These are phyloP conservation scores for Allygus modestus DNA, from an alignment of 2,888 invertebrate genomes.

Conservation along the genomic window DNA sequence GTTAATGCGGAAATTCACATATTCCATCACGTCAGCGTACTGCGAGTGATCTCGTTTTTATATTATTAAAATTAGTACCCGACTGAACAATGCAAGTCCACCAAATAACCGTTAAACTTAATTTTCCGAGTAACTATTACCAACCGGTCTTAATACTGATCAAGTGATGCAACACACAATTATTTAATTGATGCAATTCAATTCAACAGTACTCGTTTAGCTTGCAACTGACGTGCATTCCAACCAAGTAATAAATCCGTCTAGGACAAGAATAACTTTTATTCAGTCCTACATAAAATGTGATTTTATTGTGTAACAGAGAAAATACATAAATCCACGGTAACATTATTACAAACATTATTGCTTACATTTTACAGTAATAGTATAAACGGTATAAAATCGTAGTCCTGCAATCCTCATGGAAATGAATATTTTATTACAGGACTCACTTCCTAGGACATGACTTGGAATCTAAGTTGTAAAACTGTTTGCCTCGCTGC, in stretches of 20 bases:
- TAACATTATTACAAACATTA: conserved; percentile 11
- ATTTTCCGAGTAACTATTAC: too few relatives aligned
- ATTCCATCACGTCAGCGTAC: too few relatives aligned
- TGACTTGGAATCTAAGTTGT: neutral
- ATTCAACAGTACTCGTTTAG: too few relatives aligned
- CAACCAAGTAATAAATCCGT: neutral
- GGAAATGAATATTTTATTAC: conserved; percentile 41
- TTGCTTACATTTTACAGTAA: conserved; percentile 11
- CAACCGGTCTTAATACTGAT: too few relatives aligned
- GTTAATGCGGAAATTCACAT: too few relatives aligned
- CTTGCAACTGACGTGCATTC: too few relatives aligned
- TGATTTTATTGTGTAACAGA: neutral
- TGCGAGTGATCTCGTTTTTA: too few relatives aligned
- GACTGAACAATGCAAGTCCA: too few relatives aligned
- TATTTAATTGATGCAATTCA: too few relatives aligned
- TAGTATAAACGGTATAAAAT: conserved; percentile 23
- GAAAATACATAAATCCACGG: conserved; percentile 23
- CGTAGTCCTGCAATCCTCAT: conserved; percentile 8
- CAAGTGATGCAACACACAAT: too few relatives aligned
- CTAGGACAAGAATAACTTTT: neutral
- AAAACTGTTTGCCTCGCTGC: conserved; percentile 3
- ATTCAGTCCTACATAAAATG: neutral
- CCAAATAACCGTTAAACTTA: too few relatives aligned
- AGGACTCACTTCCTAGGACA: conserved; percentile 16
- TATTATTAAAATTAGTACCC: too few relatives aligned